phyloP scores from a whole-genome alignment of 1,140 invertebrate species.

The Drosophila mayri region DNA sequence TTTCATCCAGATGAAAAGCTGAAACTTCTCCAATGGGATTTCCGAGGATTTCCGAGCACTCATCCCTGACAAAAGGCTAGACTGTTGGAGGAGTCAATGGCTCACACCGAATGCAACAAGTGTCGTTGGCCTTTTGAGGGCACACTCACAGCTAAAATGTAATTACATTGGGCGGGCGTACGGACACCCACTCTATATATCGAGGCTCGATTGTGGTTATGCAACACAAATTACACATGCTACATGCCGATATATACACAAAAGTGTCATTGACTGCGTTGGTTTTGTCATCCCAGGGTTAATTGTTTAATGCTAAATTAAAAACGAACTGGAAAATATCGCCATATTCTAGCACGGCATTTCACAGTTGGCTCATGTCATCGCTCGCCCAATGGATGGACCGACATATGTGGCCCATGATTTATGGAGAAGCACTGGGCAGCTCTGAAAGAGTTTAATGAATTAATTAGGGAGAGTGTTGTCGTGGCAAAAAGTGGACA shows the following conservation, averaged over 20 bases:
- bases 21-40: slow-evolving; percentile 30
- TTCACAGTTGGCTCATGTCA: slow-evolving; percentile 45
- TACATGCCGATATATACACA: slow-evolving; percentile 1
- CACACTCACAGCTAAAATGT: slow-evolving; percentile 36
- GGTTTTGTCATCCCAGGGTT: slow-evolving; percentile 53
- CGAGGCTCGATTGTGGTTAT: slow-evolving; percentile 54
- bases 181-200: slow-evolving; percentile 23
- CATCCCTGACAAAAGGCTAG: slow-evolving; percentile 4
- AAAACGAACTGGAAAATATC: slow-evolving; percentile 42
- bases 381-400: slow-evolving; percentile 43
- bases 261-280: slow-evolving; percentile 65
- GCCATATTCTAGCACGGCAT: slow-evolving; percentile 56
- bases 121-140: slow-evolving; percentile 70
- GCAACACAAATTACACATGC: slow-evolving; percentile 43
- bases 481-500: not conserved
- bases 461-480: slow-evolving; percentile 43
- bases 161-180: slow-evolving; percentile 39
- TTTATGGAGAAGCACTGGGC: slow-evolving; percentile 29
- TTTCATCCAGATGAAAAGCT: slow-evolving; percentile 15
- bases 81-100: slow-evolving; percentile 23
- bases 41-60: slow-evolving; percentile 29
- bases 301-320: slow-evolving; percentile 74
- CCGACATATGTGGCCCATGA: slow-evolving; percentile 49
- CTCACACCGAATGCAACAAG: slow-evolving; percentile 53
- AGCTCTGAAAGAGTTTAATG: slow-evolving; percentile 37